phyloP scores from a whole-genome alignment of 2,888 invertebrate species.

The Sinelater perroti region DNA sequence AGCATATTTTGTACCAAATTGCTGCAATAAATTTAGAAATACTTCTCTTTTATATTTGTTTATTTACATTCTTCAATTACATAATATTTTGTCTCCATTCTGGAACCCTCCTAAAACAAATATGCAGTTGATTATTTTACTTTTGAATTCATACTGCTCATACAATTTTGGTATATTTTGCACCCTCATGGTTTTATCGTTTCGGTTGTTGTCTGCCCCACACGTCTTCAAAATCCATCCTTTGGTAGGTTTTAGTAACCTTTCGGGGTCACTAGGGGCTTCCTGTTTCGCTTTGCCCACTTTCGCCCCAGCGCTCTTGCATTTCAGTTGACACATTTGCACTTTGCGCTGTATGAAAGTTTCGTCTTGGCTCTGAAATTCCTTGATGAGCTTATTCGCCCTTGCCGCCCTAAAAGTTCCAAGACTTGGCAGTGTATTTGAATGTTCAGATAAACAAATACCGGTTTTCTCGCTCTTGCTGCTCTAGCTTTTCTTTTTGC shows the following conservation, averaged over 20 bases:
- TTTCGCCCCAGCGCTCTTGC: constrained; percentile 32
- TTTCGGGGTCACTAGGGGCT: constrained; percentile 51
- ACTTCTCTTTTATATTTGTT: too few species aligned
- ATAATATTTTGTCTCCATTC: constrained; percentile 47
- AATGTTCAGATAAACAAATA: constrained; percentile 10
- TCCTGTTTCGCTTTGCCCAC: not conserved
- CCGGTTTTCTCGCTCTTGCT: constrained; percentile 35
- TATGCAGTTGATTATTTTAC: not conserved
- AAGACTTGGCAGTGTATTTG: not conserved
- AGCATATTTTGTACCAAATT: too few species aligned
- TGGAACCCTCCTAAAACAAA: constrained; percentile 47
- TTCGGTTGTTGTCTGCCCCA: constrained; percentile 11
- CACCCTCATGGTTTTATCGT: constrained; percentile 12
- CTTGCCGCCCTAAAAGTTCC: constrained; percentile 38
- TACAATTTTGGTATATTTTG: constrained; percentile 50
- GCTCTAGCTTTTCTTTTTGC: constrained; percentile 41
- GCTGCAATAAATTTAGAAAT: too few species aligned
- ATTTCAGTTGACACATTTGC: constrained; percentile 31
- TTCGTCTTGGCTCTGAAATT: constrained; percentile 56
- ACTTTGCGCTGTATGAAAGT: constrained; percentile 49
- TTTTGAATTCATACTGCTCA: constrained; percentile 32
- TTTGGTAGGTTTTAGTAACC: constrained; percentile 55
- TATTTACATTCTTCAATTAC: too few species aligned
- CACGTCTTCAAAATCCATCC: constrained; percentile 51
- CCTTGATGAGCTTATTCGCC: constrained; percentile 57